Base-by-base conservation (phyloP, 2,797 vertebrate genomes). In the Eulemur rubriventer region DNA sequence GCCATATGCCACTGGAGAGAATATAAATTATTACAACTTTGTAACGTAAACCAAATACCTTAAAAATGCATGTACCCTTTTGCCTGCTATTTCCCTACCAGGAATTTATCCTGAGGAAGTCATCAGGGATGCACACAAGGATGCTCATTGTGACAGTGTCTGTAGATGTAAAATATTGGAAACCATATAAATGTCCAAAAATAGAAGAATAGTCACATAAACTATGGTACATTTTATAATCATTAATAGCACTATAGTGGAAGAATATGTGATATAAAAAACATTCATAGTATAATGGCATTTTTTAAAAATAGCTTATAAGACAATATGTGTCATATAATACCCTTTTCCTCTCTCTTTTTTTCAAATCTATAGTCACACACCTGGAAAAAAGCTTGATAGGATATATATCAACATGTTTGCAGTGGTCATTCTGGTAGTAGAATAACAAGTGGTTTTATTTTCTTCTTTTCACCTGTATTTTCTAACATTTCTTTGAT, bases 21-120 rank as follows among this genome's bases (percentile, higher is more conserved):
- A 85, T 48, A 41, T 91, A 92, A 94, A 83, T 92, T 87, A 73
- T 76, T 78, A 89, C 30, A 89, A 73, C 73, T 89, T 76, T 80
- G 14, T 85, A 86, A 70, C 65, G 6, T 50, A 82, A 81, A 30
- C 75, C 28, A 46, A 82, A 73, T 35, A 69, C 7, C 46, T 91
- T 79, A 52, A 80, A 93, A 92, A 95, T 63, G 26, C 41, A 83
- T 57, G 20, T 65, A 46, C 1, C 12, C 80, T 92, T 90, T 73
- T 67, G 24, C 41, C 55, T 94, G 33, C 78, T 85, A 33, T 67
- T 86, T 59, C 57, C 46, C 17, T 59, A 26, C 30, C 24, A 72
- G 79, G 33, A 89, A 63, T 83, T 73, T 67, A 33, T 81, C 80
- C 80, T 48, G 57, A 95, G 63, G 48, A 83, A 69, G 28, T 84